These are phyloP conservation scores for Pluvialis apricaria DNA, from an alignment of 2,113 vertebrate species.

Conservation along the genomic window DNA sequence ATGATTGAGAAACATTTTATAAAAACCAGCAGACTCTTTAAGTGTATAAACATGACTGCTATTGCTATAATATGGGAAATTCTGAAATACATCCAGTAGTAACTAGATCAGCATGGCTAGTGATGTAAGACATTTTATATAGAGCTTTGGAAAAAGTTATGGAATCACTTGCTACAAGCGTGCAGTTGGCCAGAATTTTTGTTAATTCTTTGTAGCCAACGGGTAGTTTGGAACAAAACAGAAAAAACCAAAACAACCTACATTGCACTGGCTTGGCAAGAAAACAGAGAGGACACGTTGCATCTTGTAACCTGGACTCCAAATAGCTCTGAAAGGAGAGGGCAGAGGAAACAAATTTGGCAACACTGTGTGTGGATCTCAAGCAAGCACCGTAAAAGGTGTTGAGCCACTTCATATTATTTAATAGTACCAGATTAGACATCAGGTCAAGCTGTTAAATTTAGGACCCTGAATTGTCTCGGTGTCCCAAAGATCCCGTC, in stretches of 20 bases:
- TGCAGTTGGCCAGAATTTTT: neutral
- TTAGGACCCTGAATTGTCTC: neutral
- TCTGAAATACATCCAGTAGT: constrained; percentile 18
- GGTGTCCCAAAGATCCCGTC: rapidly evolving
- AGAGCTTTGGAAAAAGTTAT: constrained; percentile 8
- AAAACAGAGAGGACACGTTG: neutral
- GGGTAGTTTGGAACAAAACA: neutral
- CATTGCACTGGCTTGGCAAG: neutral
- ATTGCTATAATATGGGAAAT: constrained; percentile 27
- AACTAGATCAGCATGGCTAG: constrained; percentile 36
- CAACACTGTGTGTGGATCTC: neutral
- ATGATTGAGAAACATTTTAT: constrained; percentile 30
- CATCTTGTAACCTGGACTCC: neutral
- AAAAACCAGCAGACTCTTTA: constrained; percentile 27
- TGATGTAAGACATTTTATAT: constrained; percentile 4
- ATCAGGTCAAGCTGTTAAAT: constrained; percentile 1
- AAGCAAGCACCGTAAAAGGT: neutral
- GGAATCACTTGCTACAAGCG: neutral
- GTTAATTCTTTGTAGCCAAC: neutral
- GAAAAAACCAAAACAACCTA: neutral
- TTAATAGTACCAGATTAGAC: neutral
- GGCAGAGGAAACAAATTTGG: neutral
- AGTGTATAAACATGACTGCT: constrained; percentile 3
- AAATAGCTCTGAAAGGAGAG: neutral
- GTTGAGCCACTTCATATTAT: neutral